These are phyloP conservation scores for Drosophila greeni DNA, from an alignment of 2,888 invertebrate genomes.

Conservation along the genomic window DNA sequence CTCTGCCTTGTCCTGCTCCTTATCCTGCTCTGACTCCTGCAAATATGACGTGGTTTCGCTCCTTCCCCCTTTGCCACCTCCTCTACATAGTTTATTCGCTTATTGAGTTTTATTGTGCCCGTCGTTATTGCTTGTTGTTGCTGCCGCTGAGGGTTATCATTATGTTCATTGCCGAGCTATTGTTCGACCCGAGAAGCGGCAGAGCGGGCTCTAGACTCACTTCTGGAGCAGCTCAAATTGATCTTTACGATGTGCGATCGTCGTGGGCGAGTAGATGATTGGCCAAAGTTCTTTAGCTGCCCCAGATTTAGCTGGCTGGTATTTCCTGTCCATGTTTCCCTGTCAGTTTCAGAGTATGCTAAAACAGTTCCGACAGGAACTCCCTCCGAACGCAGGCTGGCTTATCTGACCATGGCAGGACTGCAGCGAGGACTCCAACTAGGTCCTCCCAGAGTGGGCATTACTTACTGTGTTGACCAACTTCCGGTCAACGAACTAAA, in stretches of 20 bases:
- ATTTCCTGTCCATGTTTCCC: conserved; percentile 60
- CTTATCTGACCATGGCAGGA: conserved; percentile 53
- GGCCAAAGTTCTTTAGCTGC: background rate
- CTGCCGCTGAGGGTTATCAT: conserved; percentile 48
- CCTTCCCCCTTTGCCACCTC: background rate
- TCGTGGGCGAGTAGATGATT: conserved; percentile 1
- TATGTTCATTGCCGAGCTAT: conserved; percentile 54
- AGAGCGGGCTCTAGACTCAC: conserved; percentile 9
- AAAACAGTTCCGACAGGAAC: conserved; percentile 27
- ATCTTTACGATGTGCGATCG: conserved; percentile 42
- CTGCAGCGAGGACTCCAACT: conserved; percentile 2
- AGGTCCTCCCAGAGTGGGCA: conserved; percentile 16
- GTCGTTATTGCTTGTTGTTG: conserved; percentile 53
- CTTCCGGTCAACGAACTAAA: conserved; percentile 67
- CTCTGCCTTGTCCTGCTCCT: background rate
- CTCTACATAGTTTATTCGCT: conserved; percentile 57
- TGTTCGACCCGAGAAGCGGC: conserved; percentile 22
- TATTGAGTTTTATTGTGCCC: conserved; percentile 64
- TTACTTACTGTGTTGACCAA: conserved; percentile 42
- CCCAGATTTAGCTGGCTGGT: conserved; percentile 22
- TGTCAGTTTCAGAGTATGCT: conserved; percentile 55
- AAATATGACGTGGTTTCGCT: conserved; percentile 49
- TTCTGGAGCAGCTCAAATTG: conserved; percentile 32
- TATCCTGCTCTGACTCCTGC: conserved; percentile 37
- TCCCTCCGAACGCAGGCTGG: background rate